Base-by-base conservation (phyloP, 2,888 invertebrate species). In the Gryllus longicercus region DNA sequence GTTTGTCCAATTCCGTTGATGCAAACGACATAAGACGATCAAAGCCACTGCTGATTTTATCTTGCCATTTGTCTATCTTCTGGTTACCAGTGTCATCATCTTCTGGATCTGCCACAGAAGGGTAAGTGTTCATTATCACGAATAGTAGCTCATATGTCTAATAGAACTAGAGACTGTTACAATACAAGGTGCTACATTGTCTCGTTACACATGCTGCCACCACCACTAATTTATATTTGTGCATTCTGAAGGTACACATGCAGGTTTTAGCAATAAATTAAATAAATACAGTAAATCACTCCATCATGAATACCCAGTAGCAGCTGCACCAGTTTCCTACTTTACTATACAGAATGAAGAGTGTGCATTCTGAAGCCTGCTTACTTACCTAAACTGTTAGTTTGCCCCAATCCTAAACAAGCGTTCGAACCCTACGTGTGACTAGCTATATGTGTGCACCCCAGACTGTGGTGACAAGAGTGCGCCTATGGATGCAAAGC, bases 11-110 rank as follows among this genome's bases (percentile, higher is more conserved):
- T 85, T 97, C 97, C 21, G 95, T 96, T 75, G 96, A 96, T 78
- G 97, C 97, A 86, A 96, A 95, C 81, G 96, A 96, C 84, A 97
- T 95, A 85, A 97, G 90, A 84, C 96, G 93, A 88, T 97, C 97
- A 89, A 98, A 97, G 79, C 96, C 96, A 84, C 95, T 96, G 86
- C 95, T 95, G 85, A 97, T 95, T 84, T 96, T 93, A 87, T 96
- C 95, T 87, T 96, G 96, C 96, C 96, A 97, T 87, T 95, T 95
- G 84, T 94, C 92, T 84, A 93, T 94, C 85, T 91, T 91, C 84
- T 90, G 90, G 83, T 88, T 90, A 86, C 91, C 91, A 50, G 23
- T 78, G 51, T 79, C 80, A 78, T 14, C 63, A n/a, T 82, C 81
- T 51, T 82, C 82, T 21, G 50, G 51, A 51, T 82, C 82, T 82